Conservation (phyloP, 2,888 invertebrate genomes). For the Meteorus colon region DNA sequence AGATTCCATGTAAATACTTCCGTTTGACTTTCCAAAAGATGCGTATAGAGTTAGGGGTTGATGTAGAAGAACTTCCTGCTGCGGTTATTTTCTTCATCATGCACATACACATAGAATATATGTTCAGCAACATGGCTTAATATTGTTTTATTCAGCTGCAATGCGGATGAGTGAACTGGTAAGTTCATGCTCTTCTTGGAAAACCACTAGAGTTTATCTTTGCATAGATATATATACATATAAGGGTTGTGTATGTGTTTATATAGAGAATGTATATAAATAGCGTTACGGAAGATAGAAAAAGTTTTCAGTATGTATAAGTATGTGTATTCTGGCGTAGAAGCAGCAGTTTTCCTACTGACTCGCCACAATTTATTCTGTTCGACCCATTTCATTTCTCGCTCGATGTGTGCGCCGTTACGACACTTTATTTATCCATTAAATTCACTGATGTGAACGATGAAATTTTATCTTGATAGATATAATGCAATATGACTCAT, state of each 20-base stretch:
- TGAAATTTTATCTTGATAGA: background rate
- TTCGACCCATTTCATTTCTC: conserved; percentile 41
- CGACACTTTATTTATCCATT: conserved; percentile 26
- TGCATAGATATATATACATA: conserved; percentile 5
- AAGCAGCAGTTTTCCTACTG: conserved; percentile 25
- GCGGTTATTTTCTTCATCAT: background rate
- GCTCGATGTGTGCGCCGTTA: conserved; percentile 28
- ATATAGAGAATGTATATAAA: conserved; percentile 6
- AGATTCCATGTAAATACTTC: background rate
- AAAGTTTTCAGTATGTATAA: conserved; percentile 1
- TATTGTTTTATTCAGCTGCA: conserved; percentile 57
- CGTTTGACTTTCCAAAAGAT: background rate
- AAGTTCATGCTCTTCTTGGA: conserved; percentile 18
- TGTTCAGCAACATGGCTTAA: conserved; percentile 42
- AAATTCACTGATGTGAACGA: conserved; percentile 10
- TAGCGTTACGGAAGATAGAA: background rate
- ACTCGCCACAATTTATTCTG: conserved; percentile 36
- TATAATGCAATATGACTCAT: conserved; percentile 6
- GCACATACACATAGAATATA: background rate
- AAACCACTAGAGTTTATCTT: conserved; percentile 36
- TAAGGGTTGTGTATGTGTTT: background rate
- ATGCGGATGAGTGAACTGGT: conserved; percentile 46
- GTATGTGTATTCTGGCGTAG: conserved; percentile 12
- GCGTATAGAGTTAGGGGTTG: background rate
- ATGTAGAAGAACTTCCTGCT: conserved; percentile 10